Evolutionary conservation across 2,113 vertebrate genomes (phyloP).

Genomic region (Gulo gulo): DNA sequence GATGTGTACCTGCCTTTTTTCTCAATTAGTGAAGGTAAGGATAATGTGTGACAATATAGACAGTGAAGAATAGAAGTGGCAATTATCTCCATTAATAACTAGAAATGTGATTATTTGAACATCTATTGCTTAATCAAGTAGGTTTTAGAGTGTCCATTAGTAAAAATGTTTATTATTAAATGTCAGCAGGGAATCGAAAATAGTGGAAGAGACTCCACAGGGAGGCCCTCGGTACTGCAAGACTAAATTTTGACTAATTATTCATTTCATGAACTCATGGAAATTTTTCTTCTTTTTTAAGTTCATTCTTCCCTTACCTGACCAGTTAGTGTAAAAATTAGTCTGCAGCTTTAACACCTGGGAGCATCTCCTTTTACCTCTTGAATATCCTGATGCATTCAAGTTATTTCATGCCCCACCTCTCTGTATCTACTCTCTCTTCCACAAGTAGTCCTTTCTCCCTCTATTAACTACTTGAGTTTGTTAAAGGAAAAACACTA

Average conservation of each 20-base stretch:
- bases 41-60: slow-evolving; percentile 40
- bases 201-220: slow-evolving; percentile 30
- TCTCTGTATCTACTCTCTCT: not conserved
- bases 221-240: slow-evolving; percentile 33
- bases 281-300: slow-evolving; percentile 16
- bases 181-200: slow-evolving; percentile 59
- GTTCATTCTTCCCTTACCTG: not conserved
- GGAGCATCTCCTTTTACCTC: not conserved
- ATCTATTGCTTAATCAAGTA: slow-evolving; percentile 67
- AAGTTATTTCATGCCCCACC: not conserved
- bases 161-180: slow-evolving; percentile 77
- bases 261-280: slow-evolving; percentile 42
- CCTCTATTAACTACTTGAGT: not conserved
- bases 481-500: not conserved
- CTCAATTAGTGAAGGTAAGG: slow-evolving; percentile 37
- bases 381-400: not conserved
- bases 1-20: slow-evolving; percentile 22
- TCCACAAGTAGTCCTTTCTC: not conserved
- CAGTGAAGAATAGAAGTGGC: slow-evolving; percentile 50
- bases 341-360: not conserved
- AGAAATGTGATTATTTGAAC: slow-evolving; percentile 64
- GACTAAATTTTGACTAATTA: slow-evolving; percentile 49
- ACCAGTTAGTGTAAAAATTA: not conserved
- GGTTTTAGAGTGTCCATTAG: slow-evolving; percentile 70
- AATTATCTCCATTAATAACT: slow-evolving; percentile 71